These are phyloP conservation scores for Silurus lanzhouensis DNA, from an alignment of 2,797 vertebrate genomes.

Conservation along the genomic window DNA sequence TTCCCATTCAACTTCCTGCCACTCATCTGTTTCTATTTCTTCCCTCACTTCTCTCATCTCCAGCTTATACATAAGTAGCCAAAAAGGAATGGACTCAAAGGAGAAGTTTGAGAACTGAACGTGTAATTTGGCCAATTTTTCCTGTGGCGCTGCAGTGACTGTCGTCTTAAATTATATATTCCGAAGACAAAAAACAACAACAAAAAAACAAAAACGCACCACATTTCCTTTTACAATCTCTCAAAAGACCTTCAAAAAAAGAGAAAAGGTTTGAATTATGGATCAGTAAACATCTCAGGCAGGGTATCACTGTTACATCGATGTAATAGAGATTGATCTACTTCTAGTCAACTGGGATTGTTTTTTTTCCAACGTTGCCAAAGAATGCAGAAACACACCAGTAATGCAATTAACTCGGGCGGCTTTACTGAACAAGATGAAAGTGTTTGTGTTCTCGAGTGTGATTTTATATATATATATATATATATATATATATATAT, in stretches of 20 bases:
- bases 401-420: background rate
- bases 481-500: too few relatives aligned
- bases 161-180: background rate
- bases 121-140: constrained; percentile 13
- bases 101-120: background rate
- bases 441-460: too few relatives aligned
- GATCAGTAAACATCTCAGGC: background rate
- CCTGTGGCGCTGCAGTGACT: background rate
- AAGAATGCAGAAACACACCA: background rate
- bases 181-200: background rate
- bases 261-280: background rate
- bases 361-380: background rate
- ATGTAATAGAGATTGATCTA: background rate
- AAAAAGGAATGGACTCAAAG: background rate
- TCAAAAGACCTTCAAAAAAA: background rate
- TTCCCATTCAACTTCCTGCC: background rate
- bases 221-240: background rate
- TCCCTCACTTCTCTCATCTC: background rate
- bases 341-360: background rate
- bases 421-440: background rate
- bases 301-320: background rate
- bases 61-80: background rate
- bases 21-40: background rate
- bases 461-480: too few relatives aligned
- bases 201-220: background rate